Evolutionary conservation across 2,888 invertebrate genomes (phyloP), one percentile per base, ranked within the genome.

Genomic region (Athrips mouffetella): DNA sequence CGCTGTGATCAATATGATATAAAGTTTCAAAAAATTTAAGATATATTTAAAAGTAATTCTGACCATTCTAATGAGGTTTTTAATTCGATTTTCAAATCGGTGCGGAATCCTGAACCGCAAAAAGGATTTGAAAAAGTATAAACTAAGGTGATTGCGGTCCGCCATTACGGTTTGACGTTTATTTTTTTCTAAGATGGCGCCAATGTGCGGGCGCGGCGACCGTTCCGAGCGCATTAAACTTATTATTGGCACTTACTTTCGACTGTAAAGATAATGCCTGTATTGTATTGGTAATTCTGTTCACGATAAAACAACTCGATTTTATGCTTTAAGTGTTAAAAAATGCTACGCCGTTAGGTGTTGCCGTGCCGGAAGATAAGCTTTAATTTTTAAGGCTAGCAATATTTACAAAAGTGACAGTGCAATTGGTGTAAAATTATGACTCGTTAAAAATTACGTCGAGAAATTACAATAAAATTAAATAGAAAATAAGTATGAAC

Each of bases 191-290:
- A 77, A 76, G 64, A 68, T 67, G 71, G 65, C 73, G 67, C 65
- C 74, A 65, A 70, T 69, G 68, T 67, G 73, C 73, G 75, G 70
- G 68, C 70, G 57, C 58, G 65, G 66, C 60, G 67, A 54, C 67
- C 69, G 58, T 56, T 59, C 53, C 57, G 65, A 61, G 63, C 63
- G 63, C 76, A 77, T 80, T 79, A 78, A 82, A 82, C 73, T 77
- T 78, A 77, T 83, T 83, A 84, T 81, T 80, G 77, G 72, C 78
- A 78, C 77, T 85, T 80, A 83, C 70, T 76, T 59, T 60, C 60
- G 65, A 74, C 73, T 73, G 72, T 82, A 80, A 83, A 83, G 81
- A 84, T 84, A 81, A 81, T 75, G 65, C 74, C 73, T 65, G 71
- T 76, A 81, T 82, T 80, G 80, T 80, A 78, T 72, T 75, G 72